Base-by-base conservation (phyloP, 2,797 vertebrate genomes). In the Calcarius lapponicus region DNA sequence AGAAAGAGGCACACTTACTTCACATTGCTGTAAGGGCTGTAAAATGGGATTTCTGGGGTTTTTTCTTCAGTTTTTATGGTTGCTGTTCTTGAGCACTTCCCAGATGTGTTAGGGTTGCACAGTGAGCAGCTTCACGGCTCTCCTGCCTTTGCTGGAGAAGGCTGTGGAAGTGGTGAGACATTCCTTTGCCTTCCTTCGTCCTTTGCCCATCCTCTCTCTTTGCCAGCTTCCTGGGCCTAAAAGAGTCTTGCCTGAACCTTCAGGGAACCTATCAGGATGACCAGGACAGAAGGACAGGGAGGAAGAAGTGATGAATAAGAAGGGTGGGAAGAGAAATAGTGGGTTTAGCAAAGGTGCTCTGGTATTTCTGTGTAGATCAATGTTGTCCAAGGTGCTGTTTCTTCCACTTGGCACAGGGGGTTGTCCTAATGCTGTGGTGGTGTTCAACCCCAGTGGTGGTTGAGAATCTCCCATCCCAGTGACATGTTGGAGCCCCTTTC, bases 91-190 rank as follows among this genome's bases (percentile, higher is more conserved):
- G 11, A 25, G 29, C 4, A 3, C 20, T 80, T 58, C 69, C 65
- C 60, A 73, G 47, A 43, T 24, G 17, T 13, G 17, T 74, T 72
- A 32, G 58, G 15, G 25, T 38, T 73, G 60, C 17, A 3, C 47
- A 26, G 28, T 50, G 54, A 62, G 48, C 0, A 1, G 17, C 29
- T 83, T 83, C 17, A 7, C 0, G 0, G 40, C 22, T 42, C 3
- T 3, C 66, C 51, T 85, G 32, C 22, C 54, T 67, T 53, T 48
- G 22, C 34, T 80, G 38, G 71, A 82, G 66, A 47, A 75, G 20
- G 38, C 25, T 82, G 14, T 64, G 58, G 38, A 61, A 72, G 17
- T 31, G n/a, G 4, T 58, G 43, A 62, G 17, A 10, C 43, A 65
- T 88, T 24, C n/a, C 11, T 86, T 64, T 72, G 45, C 22, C 48